These are phyloP conservation scores for Agrotis puta DNA, from an alignment of 2,888 invertebrate species.

Conservation along the genomic window DNA sequence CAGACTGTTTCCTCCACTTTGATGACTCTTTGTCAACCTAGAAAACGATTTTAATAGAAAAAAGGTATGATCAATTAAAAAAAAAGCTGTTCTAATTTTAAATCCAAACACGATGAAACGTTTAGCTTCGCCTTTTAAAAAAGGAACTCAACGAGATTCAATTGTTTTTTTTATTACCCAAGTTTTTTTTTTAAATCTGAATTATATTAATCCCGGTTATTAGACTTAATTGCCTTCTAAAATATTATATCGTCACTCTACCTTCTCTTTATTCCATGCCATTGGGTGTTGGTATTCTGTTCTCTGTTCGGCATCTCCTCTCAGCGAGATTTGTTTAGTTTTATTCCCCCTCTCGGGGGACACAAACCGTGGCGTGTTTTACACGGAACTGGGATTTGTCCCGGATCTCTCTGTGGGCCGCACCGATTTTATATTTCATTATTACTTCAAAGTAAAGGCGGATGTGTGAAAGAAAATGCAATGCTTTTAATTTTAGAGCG, in stretches of 20 bases:
- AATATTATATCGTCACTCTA: background rate
- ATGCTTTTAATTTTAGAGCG: background rate
- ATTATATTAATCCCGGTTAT: background rate
- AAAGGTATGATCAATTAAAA: too few species aligned
- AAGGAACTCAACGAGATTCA: too few species aligned
- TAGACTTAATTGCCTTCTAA: background rate
- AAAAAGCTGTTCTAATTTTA: too few species aligned
- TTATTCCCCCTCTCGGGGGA: conserved; percentile 51
- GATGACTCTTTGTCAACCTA: too few species aligned
- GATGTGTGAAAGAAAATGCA: conserved; percentile 20
- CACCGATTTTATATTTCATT: conserved; percentile 54
- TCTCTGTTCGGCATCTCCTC: background rate
- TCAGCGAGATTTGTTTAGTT: conserved; percentile 60
- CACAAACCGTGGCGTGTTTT: conserved; percentile 46
- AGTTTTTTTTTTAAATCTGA: background rate
- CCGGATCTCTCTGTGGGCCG: conserved; percentile 25
- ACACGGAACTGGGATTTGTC: conserved; percentile 58
- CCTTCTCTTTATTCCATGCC: conserved; percentile 6
- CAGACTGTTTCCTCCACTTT: too few species aligned
- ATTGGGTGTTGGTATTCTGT: conserved; percentile 35
- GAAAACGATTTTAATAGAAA: too few species aligned
- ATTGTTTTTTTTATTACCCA: too few species aligned
- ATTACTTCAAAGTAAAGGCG: conserved; percentile 16
- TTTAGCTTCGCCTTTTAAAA: too few species aligned
- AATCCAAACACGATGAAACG: too few species aligned